Percentiles rank a stretch among this genome's conserved stretches.
Conservation (phyloP, 2,888 invertebrate species). For the Priocnemis perturbator region DNA sequence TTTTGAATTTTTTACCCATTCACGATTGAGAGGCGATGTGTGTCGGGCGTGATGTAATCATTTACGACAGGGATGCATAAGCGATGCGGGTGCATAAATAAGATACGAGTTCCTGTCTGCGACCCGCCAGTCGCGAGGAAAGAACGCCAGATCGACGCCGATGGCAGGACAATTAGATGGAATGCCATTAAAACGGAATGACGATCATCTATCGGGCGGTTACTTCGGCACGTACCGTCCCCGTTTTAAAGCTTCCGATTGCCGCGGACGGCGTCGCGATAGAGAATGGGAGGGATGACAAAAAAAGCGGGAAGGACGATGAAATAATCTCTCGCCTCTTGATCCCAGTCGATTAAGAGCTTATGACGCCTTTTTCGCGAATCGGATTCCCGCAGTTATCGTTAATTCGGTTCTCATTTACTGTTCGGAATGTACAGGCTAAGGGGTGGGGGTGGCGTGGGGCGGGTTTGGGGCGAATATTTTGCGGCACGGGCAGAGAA, state of each 20-base stretch:
- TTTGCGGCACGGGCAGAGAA: no score
- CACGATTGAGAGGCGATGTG: not conserved
- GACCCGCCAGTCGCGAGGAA: constrained; percentile 26
- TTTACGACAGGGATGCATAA: constrained; percentile 20
- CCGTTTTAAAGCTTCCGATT: not conserved
- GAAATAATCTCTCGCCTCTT: no score
- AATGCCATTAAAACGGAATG: constrained; percentile 9
- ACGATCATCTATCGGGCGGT: constrained; percentile 10
- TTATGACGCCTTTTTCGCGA: no score
- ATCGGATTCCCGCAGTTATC: no score
- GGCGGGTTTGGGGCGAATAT: no score
- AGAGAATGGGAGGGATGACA: not conserved
- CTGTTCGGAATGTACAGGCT: no score
- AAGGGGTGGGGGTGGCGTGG: no score
- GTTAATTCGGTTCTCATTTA: no score
- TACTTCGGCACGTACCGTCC: constrained; percentile 2
- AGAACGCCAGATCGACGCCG: constrained; percentile 15
- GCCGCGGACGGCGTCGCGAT: no score
- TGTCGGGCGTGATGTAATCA: constrained; percentile 3
- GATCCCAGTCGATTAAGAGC: no score
- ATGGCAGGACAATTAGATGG: constrained; percentile 10
- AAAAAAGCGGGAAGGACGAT: not conserved
- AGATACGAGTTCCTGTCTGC: constrained; percentile 33
- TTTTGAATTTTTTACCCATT: no score
- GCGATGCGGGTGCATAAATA: constrained; percentile 36